These are phyloP conservation scores for Hydrotaea cyrtoneurina DNA, from an alignment of 2,888 invertebrate species.

Conservation along the genomic window DNA sequence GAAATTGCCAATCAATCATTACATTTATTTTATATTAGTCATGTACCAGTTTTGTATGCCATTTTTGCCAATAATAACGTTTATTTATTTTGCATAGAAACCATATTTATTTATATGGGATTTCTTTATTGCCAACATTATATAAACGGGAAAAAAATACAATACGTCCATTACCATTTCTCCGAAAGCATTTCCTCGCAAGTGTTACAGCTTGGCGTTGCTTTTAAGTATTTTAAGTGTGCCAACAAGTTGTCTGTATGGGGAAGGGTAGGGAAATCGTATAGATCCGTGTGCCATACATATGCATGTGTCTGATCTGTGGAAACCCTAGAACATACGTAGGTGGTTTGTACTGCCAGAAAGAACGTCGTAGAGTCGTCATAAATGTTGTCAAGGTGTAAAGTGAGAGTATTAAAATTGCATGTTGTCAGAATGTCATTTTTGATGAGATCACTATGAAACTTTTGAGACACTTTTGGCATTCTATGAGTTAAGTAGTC, in stretches of 20 bases:
- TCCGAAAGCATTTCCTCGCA: not conserved
- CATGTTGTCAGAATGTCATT: not conserved
- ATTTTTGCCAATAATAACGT: conserved; percentile 31
- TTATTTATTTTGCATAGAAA: conserved; percentile 45
- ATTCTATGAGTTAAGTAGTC: not conserved
- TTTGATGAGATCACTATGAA: not conserved
- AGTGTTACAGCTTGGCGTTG: not conserved
- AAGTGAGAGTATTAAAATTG: not conserved
- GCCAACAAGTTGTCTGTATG: not conserved
- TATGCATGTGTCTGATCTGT: not conserved
- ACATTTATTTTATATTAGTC: conserved; percentile 17
- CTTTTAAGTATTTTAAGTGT: not conserved
- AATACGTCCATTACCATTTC: not conserved
- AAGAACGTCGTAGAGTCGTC: not conserved
- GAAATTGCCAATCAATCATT: conserved; percentile 30
- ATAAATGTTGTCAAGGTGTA: not conserved
- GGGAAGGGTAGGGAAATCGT: too few relatives aligned
- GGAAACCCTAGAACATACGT: not conserved
- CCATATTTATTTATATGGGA: conserved; percentile 37
- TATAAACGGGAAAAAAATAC: not conserved
- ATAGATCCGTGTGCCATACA: too few relatives aligned
- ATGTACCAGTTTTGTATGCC: conserved; percentile 12
- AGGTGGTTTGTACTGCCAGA: not conserved
- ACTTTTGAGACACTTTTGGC: not conserved
- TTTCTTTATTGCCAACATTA: conserved; percentile 46